Evolutionary conservation across 2,888 invertebrate species (phyloP).

Genomic region (Ceraclea dissimilis): DNA sequence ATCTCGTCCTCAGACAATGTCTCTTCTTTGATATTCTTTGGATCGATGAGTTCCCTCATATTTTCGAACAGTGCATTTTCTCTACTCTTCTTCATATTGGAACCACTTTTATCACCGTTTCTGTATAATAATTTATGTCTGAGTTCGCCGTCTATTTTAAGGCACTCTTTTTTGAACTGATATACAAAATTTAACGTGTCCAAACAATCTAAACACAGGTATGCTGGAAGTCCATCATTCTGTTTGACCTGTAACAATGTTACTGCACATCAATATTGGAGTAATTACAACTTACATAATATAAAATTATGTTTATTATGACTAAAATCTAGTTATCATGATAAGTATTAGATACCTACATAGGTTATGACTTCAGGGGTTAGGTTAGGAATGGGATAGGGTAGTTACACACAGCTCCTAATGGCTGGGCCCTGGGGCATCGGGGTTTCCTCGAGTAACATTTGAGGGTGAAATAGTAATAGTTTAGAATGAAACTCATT

Average conservation of each 20-base stretch:
- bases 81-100: neutral
- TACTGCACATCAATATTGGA: neutral
- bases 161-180: slow-evolving; percentile 41
- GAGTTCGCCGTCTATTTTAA: slow-evolving; percentile 42
- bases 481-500: too few species aligned
- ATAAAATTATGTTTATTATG: neutral
- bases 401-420: too few species aligned
- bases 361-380: too few species aligned
- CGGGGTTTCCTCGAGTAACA: too few species aligned
- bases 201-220: slow-evolving; percentile 39
- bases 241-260: slow-evolving; percentile 36
- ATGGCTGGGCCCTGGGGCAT: too few species aligned
- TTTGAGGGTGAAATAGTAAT: too few species aligned
- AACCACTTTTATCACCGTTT: neutral
- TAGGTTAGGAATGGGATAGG: too few species aligned
- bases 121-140: slow-evolving; percentile 33
- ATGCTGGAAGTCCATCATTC: slow-evolving; percentile 42
- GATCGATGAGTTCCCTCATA: neutral
- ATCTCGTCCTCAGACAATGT: neutral
- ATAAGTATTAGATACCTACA: too few species aligned
- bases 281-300: neutral
- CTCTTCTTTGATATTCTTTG: slow-evolving; percentile 4
- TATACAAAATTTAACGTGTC: slow-evolving; percentile 37
- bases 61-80: neutral
- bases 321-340: too few species aligned